Evolutionary conservation across 2,888 invertebrate genomes (phyloP).

Genomic region (Patella caerulea): DNA sequence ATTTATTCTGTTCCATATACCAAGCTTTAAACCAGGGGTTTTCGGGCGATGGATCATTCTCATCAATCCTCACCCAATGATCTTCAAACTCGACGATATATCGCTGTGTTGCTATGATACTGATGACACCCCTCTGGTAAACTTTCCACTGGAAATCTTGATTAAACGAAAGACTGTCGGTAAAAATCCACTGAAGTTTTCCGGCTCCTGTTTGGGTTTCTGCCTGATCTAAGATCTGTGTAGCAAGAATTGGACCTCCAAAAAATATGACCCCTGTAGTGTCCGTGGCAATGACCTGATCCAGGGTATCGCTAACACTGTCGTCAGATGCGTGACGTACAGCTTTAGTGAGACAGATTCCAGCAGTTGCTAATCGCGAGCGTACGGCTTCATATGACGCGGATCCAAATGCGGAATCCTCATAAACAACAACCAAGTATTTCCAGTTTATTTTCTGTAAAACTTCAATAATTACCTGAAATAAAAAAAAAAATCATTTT

Average conservation of each 20-base stretch:
- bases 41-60: slow-evolving; percentile 47
- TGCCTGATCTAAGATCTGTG: slow-evolving; percentile 44
- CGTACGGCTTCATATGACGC: slow-evolving; percentile 49
- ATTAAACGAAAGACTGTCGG: slow-evolving; percentile 53
- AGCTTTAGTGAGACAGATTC: slow-evolving; percentile 59
- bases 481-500: background rate
- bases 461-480: slow-evolving; percentile 66
- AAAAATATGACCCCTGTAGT: slow-evolving; percentile 59
- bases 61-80: slow-evolving; percentile 64
- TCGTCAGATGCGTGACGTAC: slow-evolving; percentile 44
- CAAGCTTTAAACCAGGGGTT: slow-evolving; percentile 64
- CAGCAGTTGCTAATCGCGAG: slow-evolving; percentile 43
- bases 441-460: slow-evolving; percentile 70
- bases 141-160: slow-evolving; percentile 37
- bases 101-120: slow-evolving; percentile 55
- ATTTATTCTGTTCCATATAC: slow-evolving; percentile 57
- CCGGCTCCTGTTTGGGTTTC: slow-evolving; percentile 44
- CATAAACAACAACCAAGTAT: slow-evolving; percentile 70
- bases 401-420: slow-evolving; percentile 58
- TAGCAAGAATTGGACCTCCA: slow-evolving; percentile 40
- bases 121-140: slow-evolving; percentile 60
- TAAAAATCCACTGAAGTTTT: slow-evolving; percentile 64
- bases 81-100: slow-evolving; percentile 66
- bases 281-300: slow-evolving; percentile 40
- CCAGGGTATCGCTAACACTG: slow-evolving; percentile 29